Evolutionary conservation across 2,797 vertebrate species (phyloP).

Genomic region (Coluber constrictor): DNA sequence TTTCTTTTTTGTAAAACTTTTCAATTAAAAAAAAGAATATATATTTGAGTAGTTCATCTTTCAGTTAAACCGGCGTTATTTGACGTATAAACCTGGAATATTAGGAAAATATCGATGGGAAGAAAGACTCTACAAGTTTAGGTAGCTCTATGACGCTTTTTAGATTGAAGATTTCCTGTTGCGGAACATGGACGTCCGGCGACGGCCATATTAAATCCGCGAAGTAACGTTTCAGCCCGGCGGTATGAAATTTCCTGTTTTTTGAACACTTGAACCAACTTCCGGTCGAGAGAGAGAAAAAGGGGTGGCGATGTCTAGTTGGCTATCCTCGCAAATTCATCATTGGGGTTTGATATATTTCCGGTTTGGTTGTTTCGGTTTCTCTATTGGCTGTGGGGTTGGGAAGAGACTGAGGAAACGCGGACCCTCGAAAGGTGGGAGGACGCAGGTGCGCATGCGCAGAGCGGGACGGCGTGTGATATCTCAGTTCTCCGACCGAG

Average conservation of each 20-base stretch:
- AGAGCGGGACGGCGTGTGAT: neutral
- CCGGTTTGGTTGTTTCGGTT: neutral
- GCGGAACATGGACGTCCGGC: neutral
- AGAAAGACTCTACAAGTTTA: neutral
- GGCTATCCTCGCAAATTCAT: neutral
- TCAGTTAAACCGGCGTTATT: neutral
- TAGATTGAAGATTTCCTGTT: neutral
- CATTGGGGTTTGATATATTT: neutral
- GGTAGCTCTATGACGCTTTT: neutral
- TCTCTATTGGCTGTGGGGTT: neutral
- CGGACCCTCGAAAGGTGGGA: neutral
- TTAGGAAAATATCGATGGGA: neutral
- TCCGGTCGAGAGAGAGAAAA: neutral
- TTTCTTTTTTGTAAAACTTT: too few relatives aligned
- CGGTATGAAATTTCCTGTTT: neutral
- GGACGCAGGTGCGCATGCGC: neutral
- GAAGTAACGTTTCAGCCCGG: too few relatives aligned
- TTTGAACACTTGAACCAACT: neutral
- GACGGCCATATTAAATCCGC: neutral
- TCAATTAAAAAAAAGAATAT: too few relatives aligned
- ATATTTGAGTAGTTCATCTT: neutral
- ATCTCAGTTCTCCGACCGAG: too few relatives aligned
- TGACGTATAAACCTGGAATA: neutral
- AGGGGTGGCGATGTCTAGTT: neutral
- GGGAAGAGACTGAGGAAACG: neutral